Conservation (phyloP, 2,888 invertebrate genomes). For the Dyspetes luteomarginatus region DNA sequence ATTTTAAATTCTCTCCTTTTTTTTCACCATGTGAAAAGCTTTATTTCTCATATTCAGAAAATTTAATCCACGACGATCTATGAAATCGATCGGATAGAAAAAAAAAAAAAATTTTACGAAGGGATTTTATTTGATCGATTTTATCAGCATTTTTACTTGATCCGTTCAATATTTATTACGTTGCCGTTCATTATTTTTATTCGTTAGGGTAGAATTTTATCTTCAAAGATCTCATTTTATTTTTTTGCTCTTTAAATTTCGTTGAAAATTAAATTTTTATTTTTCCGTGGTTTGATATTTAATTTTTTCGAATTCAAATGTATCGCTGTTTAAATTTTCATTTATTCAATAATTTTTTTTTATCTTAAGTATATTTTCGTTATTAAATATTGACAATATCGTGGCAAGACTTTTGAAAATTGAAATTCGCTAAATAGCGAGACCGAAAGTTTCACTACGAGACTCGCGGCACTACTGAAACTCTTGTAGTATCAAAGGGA, state of each 20-base stretch:
- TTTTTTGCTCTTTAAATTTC: neutral
- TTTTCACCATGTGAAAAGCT: too few species aligned
- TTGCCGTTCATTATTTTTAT: neutral
- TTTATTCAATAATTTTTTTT: neutral
- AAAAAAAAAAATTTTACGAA: neutral
- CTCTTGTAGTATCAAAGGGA: constrained; percentile 31
- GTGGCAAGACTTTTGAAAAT: constrained; percentile 19
- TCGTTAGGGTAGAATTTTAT: neutral
- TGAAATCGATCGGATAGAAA: neutral
- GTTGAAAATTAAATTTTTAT: neutral
- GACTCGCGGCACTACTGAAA: constrained; percentile 73
- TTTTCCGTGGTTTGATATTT: neutral
- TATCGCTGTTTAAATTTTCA: neutral
- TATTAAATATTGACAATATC: constrained; percentile 17
- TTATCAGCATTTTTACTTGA: neutral
- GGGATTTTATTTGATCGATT: neutral
- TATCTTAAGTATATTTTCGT: neutral
- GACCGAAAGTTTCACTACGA: constrained; percentile 56
- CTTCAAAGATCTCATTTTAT: neutral
- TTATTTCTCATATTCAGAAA: neutral
- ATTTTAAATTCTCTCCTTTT: neutral
- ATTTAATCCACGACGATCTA: neutral
- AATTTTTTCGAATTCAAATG: neutral
- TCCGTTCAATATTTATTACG: neutral
- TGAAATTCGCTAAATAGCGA: neutral